Evolutionary conservation across 2,113 vertebrate species (phyloP).

Genomic region (Microtus pennsylvanicus): DNA sequence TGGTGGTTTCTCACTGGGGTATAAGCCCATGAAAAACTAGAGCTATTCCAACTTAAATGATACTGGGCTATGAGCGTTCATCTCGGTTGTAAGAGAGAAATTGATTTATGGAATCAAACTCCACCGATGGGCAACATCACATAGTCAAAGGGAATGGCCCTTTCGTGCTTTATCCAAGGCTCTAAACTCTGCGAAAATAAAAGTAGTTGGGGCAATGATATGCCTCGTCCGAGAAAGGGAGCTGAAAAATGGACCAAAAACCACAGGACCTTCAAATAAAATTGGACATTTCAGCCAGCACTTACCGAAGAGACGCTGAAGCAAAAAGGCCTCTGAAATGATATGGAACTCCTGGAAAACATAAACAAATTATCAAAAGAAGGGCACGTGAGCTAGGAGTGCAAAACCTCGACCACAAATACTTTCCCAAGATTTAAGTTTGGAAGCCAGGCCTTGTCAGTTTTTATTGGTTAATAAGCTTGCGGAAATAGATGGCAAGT

Average conservation of each 20-base stretch:
- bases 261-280: slow-evolving; percentile 2
- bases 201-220: background rate
- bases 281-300: slow-evolving; percentile 37
- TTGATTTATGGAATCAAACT: slow-evolving; percentile 55
- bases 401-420: background rate
- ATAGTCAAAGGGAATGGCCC: background rate
- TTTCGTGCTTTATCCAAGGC: background rate
- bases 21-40: slow-evolving; percentile 64
- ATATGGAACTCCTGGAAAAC: slow-evolving; percentile 66
- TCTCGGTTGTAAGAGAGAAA: slow-evolving; percentile 61
- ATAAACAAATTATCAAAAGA: slow-evolving; percentile 56
- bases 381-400: background rate
- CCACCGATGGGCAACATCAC: slow-evolving; percentile 55
- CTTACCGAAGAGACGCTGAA: slow-evolving; percentile 22
- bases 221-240: background rate
- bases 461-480: slow-evolving; percentile 72
- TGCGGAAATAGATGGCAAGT: slow-evolving; percentile 63
- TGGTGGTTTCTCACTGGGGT: slow-evolving; percentile 55
- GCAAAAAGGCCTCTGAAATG: background rate
- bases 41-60: slow-evolving; percentile 61
- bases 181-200: slow-evolving; percentile 44
- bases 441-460: slow-evolving; percentile 46
- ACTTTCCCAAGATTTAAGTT: slow-evolving; percentile 71
- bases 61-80: slow-evolving; percentile 29
- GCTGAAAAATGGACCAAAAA: slow-evolving; percentile 58